Percentiles rank a stretch among this genome's conserved stretches.
These are phyloP conservation scores for Rana temporaria DNA, from an alignment of 2,113 vertebrate species.

Conservation along the genomic window DNA sequence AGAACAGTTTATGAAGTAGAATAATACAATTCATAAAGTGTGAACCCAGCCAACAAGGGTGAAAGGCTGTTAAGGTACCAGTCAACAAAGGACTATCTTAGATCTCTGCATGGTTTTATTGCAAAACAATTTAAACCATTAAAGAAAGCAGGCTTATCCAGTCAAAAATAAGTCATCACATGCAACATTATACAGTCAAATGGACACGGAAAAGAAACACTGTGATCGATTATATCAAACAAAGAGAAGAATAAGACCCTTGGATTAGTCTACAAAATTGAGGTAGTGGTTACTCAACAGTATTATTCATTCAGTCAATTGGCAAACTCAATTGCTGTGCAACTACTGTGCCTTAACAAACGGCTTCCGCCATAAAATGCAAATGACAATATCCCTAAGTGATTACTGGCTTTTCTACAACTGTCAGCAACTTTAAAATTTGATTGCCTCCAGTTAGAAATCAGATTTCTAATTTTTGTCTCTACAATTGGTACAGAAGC, in stretches of 20 bases:
- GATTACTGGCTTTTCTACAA: slow-evolving; percentile 19
- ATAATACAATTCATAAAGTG: slow-evolving; percentile 15
- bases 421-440: slow-evolving; percentile 25
- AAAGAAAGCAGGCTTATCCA: neutral
- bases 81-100: neutral
- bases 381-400: slow-evolving; percentile 22
- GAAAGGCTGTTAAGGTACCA: neutral
- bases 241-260: slow-evolving; percentile 29
- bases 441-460: slow-evolving; percentile 32
- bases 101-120: slow-evolving; percentile 5
- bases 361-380: slow-evolving; percentile 2
- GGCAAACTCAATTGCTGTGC: neutral
- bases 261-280: neutral
- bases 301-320: slow-evolving; percentile 31
- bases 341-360: slow-evolving; percentile 14
- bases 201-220: neutral
- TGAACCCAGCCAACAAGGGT: neutral
- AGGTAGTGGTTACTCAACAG: neutral
- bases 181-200: slow-evolving; percentile 1
- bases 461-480: neutral
- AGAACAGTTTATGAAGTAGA: slow-evolving; percentile 11
- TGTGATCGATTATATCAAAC: slow-evolving; percentile 8
- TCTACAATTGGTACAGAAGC: neutral
- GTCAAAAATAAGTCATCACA: neutral
- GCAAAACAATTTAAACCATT: slow-evolving; percentile 31